Evolutionary conservation across 64 coral and sea anemone species (phyloP), one percentile per base, ranked within the genome.

Genomic region (Montipora sp.): DNA sequence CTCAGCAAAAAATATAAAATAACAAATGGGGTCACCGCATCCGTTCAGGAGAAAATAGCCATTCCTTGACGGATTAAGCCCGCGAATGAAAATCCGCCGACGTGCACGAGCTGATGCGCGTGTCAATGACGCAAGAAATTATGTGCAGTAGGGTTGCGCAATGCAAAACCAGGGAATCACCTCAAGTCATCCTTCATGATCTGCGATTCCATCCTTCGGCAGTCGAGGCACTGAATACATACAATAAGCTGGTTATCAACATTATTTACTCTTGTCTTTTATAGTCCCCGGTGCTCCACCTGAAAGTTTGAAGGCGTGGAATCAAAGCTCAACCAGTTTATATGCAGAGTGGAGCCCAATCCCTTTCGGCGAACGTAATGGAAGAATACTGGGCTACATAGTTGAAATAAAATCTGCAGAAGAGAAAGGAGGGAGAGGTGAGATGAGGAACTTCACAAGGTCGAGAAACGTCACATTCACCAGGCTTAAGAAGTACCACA

Each of bases 311-410:
- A 49, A n/a, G 8, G 81, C 81, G 3, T 69, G 81, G 81, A 84
- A 84, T 48, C 59, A 69, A 48, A 84, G 81, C 43, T 84, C 81
- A 48, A 84, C 81, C 0, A 19, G 24, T 70, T 24, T 84, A 15
- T 7, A 48, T 14, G 16, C 69, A 16, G 23, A 50, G 60, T 84
- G 81, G 81, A 13, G 19, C 16, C 81, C 61, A 84, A 47, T 70
- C 1, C 60, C 81, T 20, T 4, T 21, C 8, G 59, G 45, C 2
- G 14, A 48, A 16, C 81, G 81, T 46, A 47, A 84, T 47, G 81
- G 81, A 20, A 70, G 61, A 84, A 20, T 84, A n/a, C 81, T 84
- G 1, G 59, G 63, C 49, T 84, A 84, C 24, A 68, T 27, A 66
- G 81, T 84, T 18, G 45, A 50, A 48, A 49, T 69, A 19, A 68